Conservation (phyloP, 2,888 invertebrate genomes). For the Plagodis dolabraria region DNA sequence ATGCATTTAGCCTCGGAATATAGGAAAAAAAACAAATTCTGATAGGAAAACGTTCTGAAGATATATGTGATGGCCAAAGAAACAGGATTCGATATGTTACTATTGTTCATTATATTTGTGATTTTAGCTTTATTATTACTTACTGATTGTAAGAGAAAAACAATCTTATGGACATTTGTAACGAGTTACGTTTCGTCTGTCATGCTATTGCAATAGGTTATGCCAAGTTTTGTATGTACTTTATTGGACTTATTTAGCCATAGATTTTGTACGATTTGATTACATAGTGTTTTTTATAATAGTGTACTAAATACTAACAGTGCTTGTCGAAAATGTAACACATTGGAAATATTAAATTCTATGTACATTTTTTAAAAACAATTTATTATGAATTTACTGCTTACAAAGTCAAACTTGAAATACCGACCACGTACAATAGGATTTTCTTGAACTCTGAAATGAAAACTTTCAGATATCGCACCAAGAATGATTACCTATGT, state of each 20-base stretch:
- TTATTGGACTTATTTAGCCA: conserved; percentile 48
- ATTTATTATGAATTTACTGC: no score
- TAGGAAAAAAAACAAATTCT: no score
- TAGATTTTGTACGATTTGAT: conserved; percentile 55
- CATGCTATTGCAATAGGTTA: conserved; percentile 23
- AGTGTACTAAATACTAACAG: conserved; percentile 3
- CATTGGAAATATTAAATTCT: conserved; percentile 2
- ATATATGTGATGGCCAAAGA: no score
- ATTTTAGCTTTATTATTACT: neutral
- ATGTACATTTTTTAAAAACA: no score
- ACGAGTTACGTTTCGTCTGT: conserved; percentile 43
- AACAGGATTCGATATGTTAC: neutral
- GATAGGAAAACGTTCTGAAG: no score
- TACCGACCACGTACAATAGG: no score
- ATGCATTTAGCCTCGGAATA: no score
- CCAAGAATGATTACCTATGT: no score
- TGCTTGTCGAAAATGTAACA: conserved; percentile 2
- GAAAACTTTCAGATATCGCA: no score
- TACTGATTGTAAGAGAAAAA: conserved; percentile 32
- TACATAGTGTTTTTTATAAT: conserved; percentile 19
- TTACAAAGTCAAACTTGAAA: no score
- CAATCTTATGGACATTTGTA: conserved; percentile 53
- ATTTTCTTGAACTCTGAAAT: no score
- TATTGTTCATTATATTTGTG: neutral
- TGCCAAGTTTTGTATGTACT: conserved; percentile 46